These are phyloP conservation scores for Phengaris arion DNA, from an alignment of 2,888 invertebrate genomes.

Conservation along the genomic window DNA sequence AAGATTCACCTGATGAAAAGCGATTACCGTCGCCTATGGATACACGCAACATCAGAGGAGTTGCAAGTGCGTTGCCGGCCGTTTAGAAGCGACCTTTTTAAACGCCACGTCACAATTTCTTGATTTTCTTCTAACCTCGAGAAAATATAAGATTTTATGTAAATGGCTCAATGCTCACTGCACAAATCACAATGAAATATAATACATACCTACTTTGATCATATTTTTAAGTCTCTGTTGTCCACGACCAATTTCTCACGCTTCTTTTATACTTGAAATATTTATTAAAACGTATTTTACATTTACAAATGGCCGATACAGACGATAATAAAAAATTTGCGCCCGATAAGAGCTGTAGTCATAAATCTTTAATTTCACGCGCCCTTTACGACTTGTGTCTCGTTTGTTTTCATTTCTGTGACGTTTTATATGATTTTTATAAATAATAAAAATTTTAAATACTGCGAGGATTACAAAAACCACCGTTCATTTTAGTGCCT, in stretches of 20 bases:
- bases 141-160: no score
- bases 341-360: neutral
- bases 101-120: no score
- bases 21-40: no score
- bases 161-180: neutral
- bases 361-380: neutral
- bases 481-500: neutral
- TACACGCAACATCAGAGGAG: no score
- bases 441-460: neutral
- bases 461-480: neutral
- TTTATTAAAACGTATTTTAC: neutral
- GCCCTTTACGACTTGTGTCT: neutral
- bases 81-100: no score
- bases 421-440: slow-evolving; percentile 4
- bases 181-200: neutral
- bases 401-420: slow-evolving; percentile 7
- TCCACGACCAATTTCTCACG: neutral
- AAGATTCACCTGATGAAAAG: no score
- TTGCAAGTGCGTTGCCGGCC: no score
- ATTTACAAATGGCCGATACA: neutral
- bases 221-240: neutral
- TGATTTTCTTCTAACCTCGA: no score
- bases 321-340: neutral
- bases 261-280: neutral
- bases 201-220: neutral